Conservation (phyloP, 2,888 invertebrate genomes). For the Invenusta paracnida region DNA sequence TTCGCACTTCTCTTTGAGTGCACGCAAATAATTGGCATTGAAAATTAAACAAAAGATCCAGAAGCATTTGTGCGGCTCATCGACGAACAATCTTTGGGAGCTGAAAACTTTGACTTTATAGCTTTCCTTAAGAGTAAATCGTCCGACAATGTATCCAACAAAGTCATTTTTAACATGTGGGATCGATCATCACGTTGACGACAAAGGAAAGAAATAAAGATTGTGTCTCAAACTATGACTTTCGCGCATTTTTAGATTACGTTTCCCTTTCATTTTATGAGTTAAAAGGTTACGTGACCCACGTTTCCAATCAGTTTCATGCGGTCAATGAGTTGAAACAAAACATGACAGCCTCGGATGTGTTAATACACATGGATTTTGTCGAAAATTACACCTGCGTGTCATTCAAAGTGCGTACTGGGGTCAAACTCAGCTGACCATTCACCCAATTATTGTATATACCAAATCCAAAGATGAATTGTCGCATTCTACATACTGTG, state of each 20-base stretch:
- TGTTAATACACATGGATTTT: constrained; percentile 47
- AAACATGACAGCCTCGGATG: constrained; percentile 42
- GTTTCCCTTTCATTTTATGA: constrained; percentile 42
- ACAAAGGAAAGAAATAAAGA: constrained; percentile 44
- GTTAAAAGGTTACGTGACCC: constrained; percentile 45
- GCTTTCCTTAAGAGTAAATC: constrained; percentile 30
- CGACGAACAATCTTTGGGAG: neutral
- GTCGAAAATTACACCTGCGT: constrained; percentile 46
- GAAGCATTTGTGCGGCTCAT: constrained; percentile 43
- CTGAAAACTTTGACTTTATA: neutral
- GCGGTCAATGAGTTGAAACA: constrained; percentile 44
- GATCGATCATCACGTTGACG: constrained; percentile 44
- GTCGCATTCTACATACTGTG: constrained; percentile 38
- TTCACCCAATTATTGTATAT: constrained; percentile 47
- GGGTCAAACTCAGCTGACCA: constrained; percentile 44
- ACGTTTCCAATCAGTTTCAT: constrained; percentile 46
- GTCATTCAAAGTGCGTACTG: constrained; percentile 46
- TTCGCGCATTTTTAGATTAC: constrained; percentile 28
- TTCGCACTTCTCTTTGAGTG: constrained; percentile 44
- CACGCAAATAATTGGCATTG: constrained; percentile 42
- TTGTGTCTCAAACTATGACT: constrained; percentile 30
- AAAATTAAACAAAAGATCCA: constrained; percentile 44
- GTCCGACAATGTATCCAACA: constrained; percentile 33
- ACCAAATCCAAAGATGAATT: constrained; percentile 45
- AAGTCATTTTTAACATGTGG: constrained; percentile 39